Evolutionary conservation across 2,797 vertebrate genomes (phyloP).

Genomic region (Mormyrops boulengeri): DNA sequence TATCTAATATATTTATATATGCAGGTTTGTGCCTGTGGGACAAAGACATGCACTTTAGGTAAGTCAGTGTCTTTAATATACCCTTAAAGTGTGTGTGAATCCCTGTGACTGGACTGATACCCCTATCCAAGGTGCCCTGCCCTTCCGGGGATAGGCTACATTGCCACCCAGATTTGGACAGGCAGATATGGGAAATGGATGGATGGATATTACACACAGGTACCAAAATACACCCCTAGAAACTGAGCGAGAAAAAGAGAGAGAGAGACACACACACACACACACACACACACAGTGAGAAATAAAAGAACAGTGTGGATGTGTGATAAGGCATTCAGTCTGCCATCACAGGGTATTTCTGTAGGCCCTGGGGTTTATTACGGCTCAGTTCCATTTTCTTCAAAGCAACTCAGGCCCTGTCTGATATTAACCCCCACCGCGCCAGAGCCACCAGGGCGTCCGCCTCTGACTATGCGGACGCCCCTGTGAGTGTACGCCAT

Average conservation of each 20-base stretch:
- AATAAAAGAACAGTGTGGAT: constrained; percentile 12
- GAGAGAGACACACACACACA: not conserved
- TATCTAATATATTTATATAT: not conserved
- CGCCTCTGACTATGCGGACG: not conserved
- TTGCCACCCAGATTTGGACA: not conserved
- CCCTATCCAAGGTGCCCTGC: not conserved
- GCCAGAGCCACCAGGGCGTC: not conserved
- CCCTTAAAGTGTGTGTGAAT: not conserved
- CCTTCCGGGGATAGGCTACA: not conserved
- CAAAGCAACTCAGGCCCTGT: not conserved
- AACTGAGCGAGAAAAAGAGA: not conserved
- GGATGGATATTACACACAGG: not conserved
- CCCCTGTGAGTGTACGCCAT: not conserved
- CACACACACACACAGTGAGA: not conserved
- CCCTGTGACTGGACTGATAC: not conserved
- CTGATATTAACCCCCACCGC: constrained; percentile 3
- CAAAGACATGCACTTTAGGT: constrained; percentile 1
- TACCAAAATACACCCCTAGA: not conserved
- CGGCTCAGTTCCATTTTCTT: constrained; percentile 12
- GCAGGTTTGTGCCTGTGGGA: not conserved
- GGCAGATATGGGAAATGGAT: constrained; percentile 3
- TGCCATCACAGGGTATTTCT: constrained; percentile 8
- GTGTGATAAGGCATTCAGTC: constrained; percentile 10
- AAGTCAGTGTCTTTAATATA: not conserved
- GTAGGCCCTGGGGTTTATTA: constrained; percentile 16